Evolutionary conservation across 1,140 invertebrate genomes (phyloP).

Genomic region (Yoshiicerus persimilis): DNA sequence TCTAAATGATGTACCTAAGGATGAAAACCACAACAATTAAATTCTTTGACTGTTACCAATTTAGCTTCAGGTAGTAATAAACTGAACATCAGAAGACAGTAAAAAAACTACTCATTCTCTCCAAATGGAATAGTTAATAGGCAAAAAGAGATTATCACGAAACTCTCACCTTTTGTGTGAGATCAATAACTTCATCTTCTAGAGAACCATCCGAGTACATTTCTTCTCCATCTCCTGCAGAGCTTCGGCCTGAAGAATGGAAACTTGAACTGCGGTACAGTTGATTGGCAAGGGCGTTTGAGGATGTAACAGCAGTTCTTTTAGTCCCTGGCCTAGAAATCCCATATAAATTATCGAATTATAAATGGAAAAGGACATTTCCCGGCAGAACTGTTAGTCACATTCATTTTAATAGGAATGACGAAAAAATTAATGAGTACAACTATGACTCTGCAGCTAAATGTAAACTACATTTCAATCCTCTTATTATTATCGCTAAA

Average conservation of each 20-base stretch:
- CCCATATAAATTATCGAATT: slow-evolving; percentile 28
- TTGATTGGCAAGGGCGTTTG: slow-evolving; percentile 58
- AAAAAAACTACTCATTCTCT: not conserved
- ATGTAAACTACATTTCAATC: not conserved
- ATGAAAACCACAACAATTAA: slow-evolving; percentile 33
- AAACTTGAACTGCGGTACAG: slow-evolving; percentile 86
- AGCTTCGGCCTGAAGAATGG: slow-evolving; percentile 84
- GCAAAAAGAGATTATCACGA: not conserved
- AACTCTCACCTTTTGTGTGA: slow-evolving; percentile 78
- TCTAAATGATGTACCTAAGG: slow-evolving; percentile 83
- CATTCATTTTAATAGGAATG: not conserved
- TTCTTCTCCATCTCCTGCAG: slow-evolving; percentile 84
- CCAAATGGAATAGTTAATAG: not conserved
- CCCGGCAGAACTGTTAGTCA: not conserved
- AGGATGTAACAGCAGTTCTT: slow-evolving; percentile 35
- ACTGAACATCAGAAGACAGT: no score
- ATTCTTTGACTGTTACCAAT: not conserved
- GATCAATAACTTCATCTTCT: slow-evolving; percentile 86
- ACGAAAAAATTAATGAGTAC: no score
- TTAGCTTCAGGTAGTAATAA: not conserved
- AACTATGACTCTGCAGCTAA: not conserved
- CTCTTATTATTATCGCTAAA: not conserved
- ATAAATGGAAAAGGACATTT: not conserved
- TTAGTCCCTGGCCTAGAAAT: slow-evolving; percentile 53
- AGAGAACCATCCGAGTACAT: slow-evolving; percentile 88